Conservation (phyloP, 2,113 vertebrate genomes). For the Epinephelus cyanopodus region DNA sequence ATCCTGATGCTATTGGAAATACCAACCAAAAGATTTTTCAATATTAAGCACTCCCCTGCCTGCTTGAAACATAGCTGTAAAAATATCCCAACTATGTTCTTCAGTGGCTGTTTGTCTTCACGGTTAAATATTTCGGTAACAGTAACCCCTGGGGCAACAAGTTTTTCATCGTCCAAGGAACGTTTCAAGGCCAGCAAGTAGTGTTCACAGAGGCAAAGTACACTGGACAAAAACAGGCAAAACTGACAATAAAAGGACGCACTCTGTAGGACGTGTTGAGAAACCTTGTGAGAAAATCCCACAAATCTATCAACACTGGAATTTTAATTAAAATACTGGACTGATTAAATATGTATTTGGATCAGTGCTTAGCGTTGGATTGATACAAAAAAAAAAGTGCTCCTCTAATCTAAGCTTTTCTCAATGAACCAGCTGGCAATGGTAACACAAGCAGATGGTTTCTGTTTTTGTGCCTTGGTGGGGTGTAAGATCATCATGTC, state of each 20-base stretch:
- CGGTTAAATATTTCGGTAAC: neutral
- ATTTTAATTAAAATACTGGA: neutral
- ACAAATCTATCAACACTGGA: neutral
- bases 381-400: neutral
- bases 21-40: neutral
- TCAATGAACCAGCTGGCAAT: constrained; percentile 19
- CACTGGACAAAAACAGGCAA: neutral
- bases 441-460: constrained; percentile 49
- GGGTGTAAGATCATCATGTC: constrained; percentile 24
- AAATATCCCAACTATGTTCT: neutral
- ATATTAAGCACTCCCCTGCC: neutral
- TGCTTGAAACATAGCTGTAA: neutral
- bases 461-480: constrained; percentile 10
- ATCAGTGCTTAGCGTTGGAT: neutral
- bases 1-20: constrained; percentile 22
- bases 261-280: neutral
- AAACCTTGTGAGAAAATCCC: neutral
- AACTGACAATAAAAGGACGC: neutral
- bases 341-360: constrained; percentile 22
- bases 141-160: neutral
- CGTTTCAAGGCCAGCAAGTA: neutral
- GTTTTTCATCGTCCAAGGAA: neutral
- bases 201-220: neutral
- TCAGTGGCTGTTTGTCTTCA: neutral
- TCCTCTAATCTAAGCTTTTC: constrained; percentile 7